Conservation (phyloP, 2,797 vertebrate genomes). For the Platalea minor region DNA sequence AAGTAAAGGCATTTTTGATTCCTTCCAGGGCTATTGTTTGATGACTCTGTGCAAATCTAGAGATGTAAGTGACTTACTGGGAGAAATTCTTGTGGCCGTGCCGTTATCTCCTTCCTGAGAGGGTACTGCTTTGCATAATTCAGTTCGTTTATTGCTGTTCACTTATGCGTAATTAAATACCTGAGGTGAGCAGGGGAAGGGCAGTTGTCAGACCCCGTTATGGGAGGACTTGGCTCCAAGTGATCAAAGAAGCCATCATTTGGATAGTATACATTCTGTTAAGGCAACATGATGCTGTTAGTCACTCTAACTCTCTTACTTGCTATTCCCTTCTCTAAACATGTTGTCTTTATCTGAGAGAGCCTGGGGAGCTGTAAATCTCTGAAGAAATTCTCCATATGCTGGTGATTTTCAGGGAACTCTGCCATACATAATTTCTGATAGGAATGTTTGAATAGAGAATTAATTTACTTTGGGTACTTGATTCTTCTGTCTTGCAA, state of each 20-base stretch:
- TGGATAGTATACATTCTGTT: neutral
- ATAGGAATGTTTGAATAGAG: conserved; percentile 39
- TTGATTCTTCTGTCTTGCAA: conserved; percentile 33
- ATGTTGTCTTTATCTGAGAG: conserved; percentile 32
- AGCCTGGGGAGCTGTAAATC: conserved; percentile 55
- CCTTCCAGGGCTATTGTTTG: neutral
- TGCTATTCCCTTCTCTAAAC: conserved; percentile 10
- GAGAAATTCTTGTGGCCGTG: neutral
- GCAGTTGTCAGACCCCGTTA: neutral
- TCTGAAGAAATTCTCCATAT: conserved; percentile 60
- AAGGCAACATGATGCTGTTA: neutral
- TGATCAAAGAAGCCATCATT: neutral
- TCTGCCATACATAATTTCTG: conserved; percentile 61
- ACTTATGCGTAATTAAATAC: neutral
- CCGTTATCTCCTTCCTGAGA: neutral
- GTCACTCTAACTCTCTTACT: neutral
- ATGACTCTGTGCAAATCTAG: neutral
- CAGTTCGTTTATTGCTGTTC: neutral
- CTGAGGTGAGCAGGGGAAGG: neutral
- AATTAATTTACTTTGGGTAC: conserved; percentile 46
- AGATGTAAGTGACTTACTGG: neutral
- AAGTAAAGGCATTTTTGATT: neutral
- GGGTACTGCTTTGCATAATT: neutral
- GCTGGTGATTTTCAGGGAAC: conserved; percentile 62
- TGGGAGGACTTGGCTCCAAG: neutral